A percentile compares a stretch with the other conserved stretches of the same genome.
phyloP scores from a whole-genome alignment of 2,113 vertebrate species.

The Podarcis raffonei region DNA sequence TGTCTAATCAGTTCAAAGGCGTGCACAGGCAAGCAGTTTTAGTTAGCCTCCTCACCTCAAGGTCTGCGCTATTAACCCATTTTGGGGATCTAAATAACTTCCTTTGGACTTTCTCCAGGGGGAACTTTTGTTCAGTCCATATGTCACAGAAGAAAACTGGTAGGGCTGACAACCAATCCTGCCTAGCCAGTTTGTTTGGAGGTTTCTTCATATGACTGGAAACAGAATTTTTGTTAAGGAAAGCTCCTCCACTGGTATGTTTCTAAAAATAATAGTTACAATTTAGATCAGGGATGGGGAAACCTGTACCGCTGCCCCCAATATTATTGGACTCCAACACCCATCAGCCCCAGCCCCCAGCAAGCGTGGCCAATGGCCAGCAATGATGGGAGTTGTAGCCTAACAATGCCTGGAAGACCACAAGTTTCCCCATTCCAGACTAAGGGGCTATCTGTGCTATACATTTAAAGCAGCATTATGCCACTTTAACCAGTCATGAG shows the following conservation, averaged over 20 bases:
- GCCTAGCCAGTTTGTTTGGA: not conserved
- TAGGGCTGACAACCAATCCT: not conserved
- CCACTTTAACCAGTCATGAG: too few relatives aligned
- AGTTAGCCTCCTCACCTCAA: not conserved
- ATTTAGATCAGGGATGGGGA: too few relatives aligned
- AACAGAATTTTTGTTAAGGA: not conserved
- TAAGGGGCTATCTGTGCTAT: too few relatives aligned
- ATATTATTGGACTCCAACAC: too few relatives aligned
- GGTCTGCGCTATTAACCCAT: conserved; percentile 7
- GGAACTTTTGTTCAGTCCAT: not conserved
- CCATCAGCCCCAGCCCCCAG: too few relatives aligned
- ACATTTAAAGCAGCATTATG: too few relatives aligned
- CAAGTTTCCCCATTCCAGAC: too few relatives aligned
- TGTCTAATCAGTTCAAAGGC: not conserved
- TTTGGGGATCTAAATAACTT: not conserved
- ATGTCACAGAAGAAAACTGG: not conserved
- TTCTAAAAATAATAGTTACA: not conserved
- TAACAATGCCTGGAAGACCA: too few relatives aligned
- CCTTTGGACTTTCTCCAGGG: not conserved
- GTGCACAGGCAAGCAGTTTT: not conserved
- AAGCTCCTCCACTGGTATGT: not conserved
- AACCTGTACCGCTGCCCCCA: too few relatives aligned
- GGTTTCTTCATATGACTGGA: not conserved
- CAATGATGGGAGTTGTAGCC: too few relatives aligned
- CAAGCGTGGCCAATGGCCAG: too few relatives aligned